Evolutionary conservation across 2,888 invertebrate species (phyloP).

Genomic region (Xestia c-nigrum): DNA sequence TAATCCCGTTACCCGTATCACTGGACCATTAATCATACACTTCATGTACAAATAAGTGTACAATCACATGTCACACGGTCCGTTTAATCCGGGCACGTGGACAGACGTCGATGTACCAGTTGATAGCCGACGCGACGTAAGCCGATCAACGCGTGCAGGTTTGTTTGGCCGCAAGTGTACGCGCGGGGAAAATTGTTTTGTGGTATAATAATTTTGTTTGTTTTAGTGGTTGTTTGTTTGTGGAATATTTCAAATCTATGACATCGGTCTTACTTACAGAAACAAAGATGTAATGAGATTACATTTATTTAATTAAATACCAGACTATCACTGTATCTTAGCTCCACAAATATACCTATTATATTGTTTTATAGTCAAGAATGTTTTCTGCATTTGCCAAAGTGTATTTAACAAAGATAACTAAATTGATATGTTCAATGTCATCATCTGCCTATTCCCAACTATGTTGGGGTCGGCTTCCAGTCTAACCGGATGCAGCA

Average conservation of each 20-base stretch:
- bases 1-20: constrained; percentile 76
- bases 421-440: no score
- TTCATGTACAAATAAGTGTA: constrained; percentile 78
- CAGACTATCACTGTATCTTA: background rate
- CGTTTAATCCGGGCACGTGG: constrained; percentile 84
- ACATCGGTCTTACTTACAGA: background rate
- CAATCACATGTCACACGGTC: constrained; percentile 78
- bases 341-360: background rate
- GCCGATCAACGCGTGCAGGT: constrained; percentile 82
- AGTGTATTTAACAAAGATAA: background rate
- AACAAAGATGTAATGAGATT: background rate
- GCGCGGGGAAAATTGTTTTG: constrained; percentile 56
- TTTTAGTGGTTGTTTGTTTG: background rate
- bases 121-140: constrained; percentile 80
- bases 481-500: no score
- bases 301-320: background rate
- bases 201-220: constrained; percentile 3
- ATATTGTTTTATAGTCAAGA: background rate
- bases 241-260: background rate
- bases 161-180: constrained; percentile 75
- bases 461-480: no score
- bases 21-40: constrained; percentile 79
- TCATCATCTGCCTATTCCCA: no score
- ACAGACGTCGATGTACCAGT: constrained; percentile 71
- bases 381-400: background rate